A percentile compares a stretch with the other conserved stretches of the same genome.
Evolutionary conservation across 2,113 vertebrate species (phyloP).

Genomic region (Caracal caracal): DNA sequence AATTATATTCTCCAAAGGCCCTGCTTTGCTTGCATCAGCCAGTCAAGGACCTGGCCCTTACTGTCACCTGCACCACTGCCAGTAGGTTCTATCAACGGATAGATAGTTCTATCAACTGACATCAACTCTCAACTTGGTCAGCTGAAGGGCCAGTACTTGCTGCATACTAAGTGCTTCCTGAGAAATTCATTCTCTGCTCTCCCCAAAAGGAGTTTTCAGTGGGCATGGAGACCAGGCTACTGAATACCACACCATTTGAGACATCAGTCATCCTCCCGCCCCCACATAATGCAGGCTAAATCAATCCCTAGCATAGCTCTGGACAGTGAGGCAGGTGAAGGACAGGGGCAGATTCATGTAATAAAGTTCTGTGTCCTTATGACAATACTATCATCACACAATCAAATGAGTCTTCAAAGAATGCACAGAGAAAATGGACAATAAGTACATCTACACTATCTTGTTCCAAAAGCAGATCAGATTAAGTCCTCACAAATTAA

Average conservation of each 20-base stretch:
- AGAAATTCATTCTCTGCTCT: not conserved
- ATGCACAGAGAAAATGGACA: slow-evolving; percentile 83
- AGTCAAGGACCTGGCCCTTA: not conserved
- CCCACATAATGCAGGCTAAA: slow-evolving; percentile 19
- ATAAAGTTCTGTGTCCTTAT: slow-evolving; percentile 84
- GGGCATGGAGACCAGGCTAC: not conserved
- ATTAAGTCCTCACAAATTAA: slow-evolving; percentile 87
- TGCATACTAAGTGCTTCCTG: not conserved
- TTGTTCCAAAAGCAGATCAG: slow-evolving; percentile 86
- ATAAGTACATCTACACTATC: slow-evolving; percentile 84
- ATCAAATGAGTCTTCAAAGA: slow-evolving; percentile 87
- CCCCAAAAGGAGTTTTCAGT: not conserved
- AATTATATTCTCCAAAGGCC: not conserved
- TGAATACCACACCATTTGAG: not conserved
- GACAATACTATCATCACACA: slow-evolving; percentile 84
- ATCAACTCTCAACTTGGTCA: not conserved
- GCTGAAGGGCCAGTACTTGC: not conserved
- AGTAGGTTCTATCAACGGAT: not conserved
- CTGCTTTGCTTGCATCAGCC: not conserved
- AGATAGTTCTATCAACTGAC: not conserved
- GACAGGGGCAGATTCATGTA: slow-evolving; percentile 75
- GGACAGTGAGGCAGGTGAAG: slow-evolving; percentile 77
- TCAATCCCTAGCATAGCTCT: slow-evolving; percentile 14
- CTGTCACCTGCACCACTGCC: not conserved
- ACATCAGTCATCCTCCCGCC: not conserved